Percentiles rank a stretch among this genome's conserved stretches.
Conservation (phyloP, 2,113 vertebrate species). For the Aldabrachelys gigantea region DNA sequence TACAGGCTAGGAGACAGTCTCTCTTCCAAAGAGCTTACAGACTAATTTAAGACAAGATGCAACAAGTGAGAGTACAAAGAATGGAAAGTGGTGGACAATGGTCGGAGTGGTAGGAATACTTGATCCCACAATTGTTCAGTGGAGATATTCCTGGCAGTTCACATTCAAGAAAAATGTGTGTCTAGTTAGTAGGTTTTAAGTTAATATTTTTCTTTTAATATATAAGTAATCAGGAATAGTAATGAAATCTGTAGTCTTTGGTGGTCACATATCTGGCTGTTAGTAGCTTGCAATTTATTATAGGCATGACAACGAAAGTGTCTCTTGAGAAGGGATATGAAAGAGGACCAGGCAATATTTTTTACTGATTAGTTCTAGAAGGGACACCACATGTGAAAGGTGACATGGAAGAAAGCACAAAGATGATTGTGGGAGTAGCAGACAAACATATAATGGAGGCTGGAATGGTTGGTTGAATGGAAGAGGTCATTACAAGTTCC, state of each 20-base stretch:
- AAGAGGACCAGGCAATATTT: not conserved
- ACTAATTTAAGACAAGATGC: not conserved
- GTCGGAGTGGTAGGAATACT: not conserved
- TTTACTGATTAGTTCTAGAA: not conserved
- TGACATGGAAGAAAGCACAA: not conserved
- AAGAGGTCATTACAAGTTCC: not conserved
- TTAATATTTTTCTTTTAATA: not conserved
- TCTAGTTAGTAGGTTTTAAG: no score
- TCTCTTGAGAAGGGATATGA: not conserved
- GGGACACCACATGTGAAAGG: not conserved
- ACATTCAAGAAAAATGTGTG: not conserved
- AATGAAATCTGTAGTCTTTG: not conserved
- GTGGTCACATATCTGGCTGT: not conserved
- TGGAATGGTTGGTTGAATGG: not conserved
- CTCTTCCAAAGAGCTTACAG: no score
- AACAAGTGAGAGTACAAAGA: not conserved
- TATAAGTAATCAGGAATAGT: not conserved
- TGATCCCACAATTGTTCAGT: not conserved
- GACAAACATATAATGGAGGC: not conserved
- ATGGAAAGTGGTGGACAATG: not conserved
- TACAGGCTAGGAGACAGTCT: not conserved
- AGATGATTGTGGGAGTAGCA: not conserved
- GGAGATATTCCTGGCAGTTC: constrained; percentile 10
- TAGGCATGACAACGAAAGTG: not conserved
- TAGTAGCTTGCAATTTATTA: not conserved